phyloP scores from a whole-genome alignment of 2,797 vertebrate genomes.

The Acanthurus leucopareius region DNA sequence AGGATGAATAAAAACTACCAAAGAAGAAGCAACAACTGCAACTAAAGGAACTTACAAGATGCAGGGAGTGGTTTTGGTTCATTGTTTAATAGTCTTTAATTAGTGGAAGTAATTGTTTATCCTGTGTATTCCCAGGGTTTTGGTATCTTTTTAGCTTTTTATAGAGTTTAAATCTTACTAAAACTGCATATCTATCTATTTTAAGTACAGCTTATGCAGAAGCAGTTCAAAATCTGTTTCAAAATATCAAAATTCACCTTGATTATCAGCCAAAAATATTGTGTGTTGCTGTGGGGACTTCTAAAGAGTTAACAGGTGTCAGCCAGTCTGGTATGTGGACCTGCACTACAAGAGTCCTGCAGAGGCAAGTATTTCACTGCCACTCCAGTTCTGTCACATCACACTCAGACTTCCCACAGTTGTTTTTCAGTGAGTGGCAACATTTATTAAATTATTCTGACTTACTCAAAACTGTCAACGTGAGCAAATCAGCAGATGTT shows the following conservation, averaged over 20 bases:
- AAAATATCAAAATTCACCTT: not conserved
- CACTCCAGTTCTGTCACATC: conserved; percentile 38
- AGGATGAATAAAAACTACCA: not conserved
- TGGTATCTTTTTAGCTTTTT: not conserved
- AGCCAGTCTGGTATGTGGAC: conserved; percentile 28
- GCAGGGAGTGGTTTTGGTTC: not conserved
- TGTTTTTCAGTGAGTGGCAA: not conserved
- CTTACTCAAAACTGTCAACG: not conserved
- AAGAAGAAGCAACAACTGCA: not conserved
- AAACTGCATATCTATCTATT: not conserved
- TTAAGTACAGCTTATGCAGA: not conserved
- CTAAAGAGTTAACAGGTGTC: conserved; percentile 49
- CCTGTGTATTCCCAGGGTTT: not conserved
- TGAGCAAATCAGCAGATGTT: not conserved
- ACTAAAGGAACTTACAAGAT: not conserved
- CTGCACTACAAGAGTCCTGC: conserved; percentile 46
- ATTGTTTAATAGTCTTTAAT: not conserved
- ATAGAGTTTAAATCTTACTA: not conserved
- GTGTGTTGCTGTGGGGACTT: not conserved
- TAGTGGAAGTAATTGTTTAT: not conserved
- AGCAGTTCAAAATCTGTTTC: not conserved
- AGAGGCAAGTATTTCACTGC: conserved; percentile 55
- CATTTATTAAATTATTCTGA: conserved; percentile 5
- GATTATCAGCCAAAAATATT: not conserved
- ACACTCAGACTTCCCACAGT: conserved; percentile 21